Evolutionary conservation across 1,140 invertebrate genomes (phyloP), one percentile per base, ranked within the genome.

Genomic region (Hydropsyche tenuis): DNA sequence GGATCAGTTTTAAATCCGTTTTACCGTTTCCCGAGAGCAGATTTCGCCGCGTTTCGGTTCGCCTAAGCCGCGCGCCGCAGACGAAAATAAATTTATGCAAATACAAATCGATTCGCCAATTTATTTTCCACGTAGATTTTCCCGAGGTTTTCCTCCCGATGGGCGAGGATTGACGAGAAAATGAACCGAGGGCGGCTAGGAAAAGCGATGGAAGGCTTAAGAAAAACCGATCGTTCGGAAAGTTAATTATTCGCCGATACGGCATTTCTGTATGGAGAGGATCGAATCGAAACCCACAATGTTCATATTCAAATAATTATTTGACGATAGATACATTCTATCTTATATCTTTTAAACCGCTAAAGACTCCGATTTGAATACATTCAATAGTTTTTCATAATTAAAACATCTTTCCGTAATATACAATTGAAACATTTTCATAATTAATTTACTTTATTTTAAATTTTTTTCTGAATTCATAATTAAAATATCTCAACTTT

Each of bases 11-110:
- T 14, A 60, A 60, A 60, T 60, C 56, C 56, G 56, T 60, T 60
- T 60, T 60, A 14, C 30, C 56, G 56, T 60, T 60, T 60, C 20
- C 18, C 56, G 56, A 60, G 56, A 60, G 56, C 56, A 60, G 56
- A 60, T 60, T 60, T 60, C 56, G 51, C 51, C 51, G 51, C 51
- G n/a, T 53, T n/a, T 53, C 51, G 51, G n/a, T 20, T 53, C 51
- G 18, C 18, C 56, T 60, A 60, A 60, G 56, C 56, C 56, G 56
- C 4, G 11, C 1, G 9, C 56, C 56, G 56, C 56, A 60, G 56
- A 60, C 56, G 56, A 70, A 70, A 70, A 70, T 70, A 70, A 70
- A 70, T 70, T 70, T 70, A 70, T 70, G 68, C 68, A 70, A 70
- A 70, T 70, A 70, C 68, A 70, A 70, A 70, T 70, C 68, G 68